Conservation (phyloP, 2,888 invertebrate species). For the Drosophila paranaensis region DNA sequence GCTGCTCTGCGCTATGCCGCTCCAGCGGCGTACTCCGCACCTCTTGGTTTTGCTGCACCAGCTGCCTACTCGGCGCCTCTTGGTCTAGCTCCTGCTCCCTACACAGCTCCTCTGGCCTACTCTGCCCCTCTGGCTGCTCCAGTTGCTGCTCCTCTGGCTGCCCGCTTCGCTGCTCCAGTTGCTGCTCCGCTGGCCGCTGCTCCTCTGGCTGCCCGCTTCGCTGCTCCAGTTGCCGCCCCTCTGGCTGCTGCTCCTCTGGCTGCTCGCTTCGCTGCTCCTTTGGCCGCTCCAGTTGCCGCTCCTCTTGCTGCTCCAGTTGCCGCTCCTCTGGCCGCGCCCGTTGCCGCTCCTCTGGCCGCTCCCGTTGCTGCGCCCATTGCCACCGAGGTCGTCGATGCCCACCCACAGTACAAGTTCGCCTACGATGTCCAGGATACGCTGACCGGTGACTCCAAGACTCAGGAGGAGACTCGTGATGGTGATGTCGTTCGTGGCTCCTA, state of each 20-base stretch:
- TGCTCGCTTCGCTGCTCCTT: conserved; percentile 47
- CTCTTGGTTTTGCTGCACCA: conserved; percentile 49
- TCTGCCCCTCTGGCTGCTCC: conserved; percentile 53
- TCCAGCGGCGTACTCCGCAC: conserved; percentile 47
- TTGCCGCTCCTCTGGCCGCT: conserved; percentile 48
- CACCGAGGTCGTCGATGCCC: conserved; percentile 81
- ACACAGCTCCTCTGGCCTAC: conserved; percentile 28
- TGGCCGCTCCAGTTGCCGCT: conserved; percentile 59
- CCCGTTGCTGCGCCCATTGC: conserved; percentile 83
- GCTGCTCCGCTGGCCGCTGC: conserved; percentile 40
- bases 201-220: conserved; percentile 31
- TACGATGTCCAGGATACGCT: conserved; percentile 83
- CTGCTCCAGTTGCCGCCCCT: conserved; percentile 23
- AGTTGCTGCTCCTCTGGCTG: conserved; percentile 35
- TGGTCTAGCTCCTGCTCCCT: conserved; percentile 52
- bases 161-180: conserved; percentile 36
- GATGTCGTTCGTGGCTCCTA: conserved; percentile 84
- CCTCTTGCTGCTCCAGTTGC: conserved; percentile 43
- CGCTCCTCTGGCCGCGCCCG: conserved; percentile 66
- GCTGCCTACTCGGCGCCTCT: conserved; percentile 39
- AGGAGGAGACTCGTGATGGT: conserved; percentile 83
- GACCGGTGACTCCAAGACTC: conserved; percentile 84
- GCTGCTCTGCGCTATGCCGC: conserved; percentile 36
- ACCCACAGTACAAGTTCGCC: conserved; percentile 83
- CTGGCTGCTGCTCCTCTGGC: conserved; percentile 30